phyloP scores from a whole-genome alignment of 2,888 invertebrate species.

The Torymus texanus region DNA sequence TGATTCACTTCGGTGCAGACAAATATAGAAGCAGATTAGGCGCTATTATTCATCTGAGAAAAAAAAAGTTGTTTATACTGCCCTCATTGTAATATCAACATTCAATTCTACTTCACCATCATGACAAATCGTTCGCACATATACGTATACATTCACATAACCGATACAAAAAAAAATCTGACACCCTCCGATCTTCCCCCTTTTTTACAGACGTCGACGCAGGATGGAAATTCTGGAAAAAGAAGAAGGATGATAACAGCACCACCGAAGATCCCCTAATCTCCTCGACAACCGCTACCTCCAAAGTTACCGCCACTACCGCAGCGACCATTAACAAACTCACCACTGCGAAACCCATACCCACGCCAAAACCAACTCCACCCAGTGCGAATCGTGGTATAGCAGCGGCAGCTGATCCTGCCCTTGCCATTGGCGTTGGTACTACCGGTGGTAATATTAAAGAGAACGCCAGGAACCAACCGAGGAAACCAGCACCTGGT shows the following conservation, averaged over 20 bases:
- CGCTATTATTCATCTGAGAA: too few relatives aligned
- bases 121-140: too few relatives aligned
- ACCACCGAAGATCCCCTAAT: neutral
- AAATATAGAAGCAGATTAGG: too few relatives aligned
- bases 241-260: slow-evolving; percentile 60
- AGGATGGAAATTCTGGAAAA: slow-evolving; percentile 71
- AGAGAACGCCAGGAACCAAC: slow-evolving; percentile 60
- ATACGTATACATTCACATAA: too few relatives aligned
- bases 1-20: too few relatives aligned
- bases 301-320: slow-evolving; percentile 20
- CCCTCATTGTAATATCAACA: too few relatives aligned
- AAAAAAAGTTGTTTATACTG: too few relatives aligned
- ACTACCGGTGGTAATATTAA: slow-evolving; percentile 61
- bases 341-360: neutral
- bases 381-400: slow-evolving; percentile 60
- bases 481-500: slow-evolving; percentile 67
- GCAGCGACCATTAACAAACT: neutral
- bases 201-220: slow-evolving; percentile 44
- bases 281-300: slow-evolving; percentile 44
- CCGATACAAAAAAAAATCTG: too few relatives aligned
- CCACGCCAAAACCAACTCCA: slow-evolving; percentile 15
- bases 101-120: too few relatives aligned
- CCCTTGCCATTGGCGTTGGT: slow-evolving; percentile 66
- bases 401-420: slow-evolving; percentile 65
- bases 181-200: too few relatives aligned